Base-by-base conservation (phyloP, 2,888 invertebrate genomes). In the Pachydiplax longipennis region DNA sequence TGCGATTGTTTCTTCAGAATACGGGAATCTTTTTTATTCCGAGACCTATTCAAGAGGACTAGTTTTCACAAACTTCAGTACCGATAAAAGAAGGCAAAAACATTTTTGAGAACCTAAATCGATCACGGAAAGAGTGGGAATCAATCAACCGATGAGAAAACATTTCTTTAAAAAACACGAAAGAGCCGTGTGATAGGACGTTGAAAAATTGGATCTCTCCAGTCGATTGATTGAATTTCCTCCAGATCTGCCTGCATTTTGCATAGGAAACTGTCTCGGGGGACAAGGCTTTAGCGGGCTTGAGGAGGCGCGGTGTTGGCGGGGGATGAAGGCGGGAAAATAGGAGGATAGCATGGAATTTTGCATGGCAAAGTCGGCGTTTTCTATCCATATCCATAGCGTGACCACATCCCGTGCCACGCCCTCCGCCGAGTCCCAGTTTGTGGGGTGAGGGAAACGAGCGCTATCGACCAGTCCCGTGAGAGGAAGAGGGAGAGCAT, bases 351-450 rank as follows among this genome's bases (percentile, higher is more conserved):
- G 73, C 73, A 31, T 25, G 22, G 25, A 31, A 61, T 37, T 65
- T 87, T n/a, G 87, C 87, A 61, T 61, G 65, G 35, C 22, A 37
- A 35, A 65, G n/a, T 65, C 22, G 37, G 61, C 40, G 61, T 48
- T 87, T 35, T n/a, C 82, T 65, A 35, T 65, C 87, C 87, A 37
- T 65, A 35, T 65, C 87, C 87, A 37, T 87, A 40, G 87, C 87
- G 87, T 87, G 87, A 87, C 87, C 61, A 87, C 61, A 37, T 31
- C n/a, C 48, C 87, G 37, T 61, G 87, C 87, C 87, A 87, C 87
- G 87, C 87, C 87, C 87, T 87, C 87, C 35, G 22, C 87, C 22
- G 37, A 35, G 83, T 35, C 83, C 18, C 80, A 2, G 15, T 53
- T 22, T 22, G 58, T 2, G 37, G 61, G 87, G 65, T n/a, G 61